Percentiles rank a stretch among this genome's conserved stretches.
phyloP scores from a whole-genome alignment of 2,797 vertebrate species.

The Neoniphon sammara region DNA sequence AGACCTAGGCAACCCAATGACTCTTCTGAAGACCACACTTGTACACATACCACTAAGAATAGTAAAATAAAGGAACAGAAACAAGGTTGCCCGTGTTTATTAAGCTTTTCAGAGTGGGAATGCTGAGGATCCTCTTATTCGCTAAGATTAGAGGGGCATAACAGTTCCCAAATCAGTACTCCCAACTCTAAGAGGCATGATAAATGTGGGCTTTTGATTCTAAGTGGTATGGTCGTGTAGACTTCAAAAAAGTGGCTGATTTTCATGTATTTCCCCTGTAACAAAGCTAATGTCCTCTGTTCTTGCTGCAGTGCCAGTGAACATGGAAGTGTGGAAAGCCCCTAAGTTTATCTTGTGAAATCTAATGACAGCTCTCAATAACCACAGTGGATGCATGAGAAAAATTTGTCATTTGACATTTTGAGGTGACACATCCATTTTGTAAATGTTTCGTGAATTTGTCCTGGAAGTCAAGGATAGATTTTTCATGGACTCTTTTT shows the following conservation, averaged over 20 bases:
- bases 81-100: conserved; percentile 57
- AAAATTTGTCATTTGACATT: conserved; percentile 25
- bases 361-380: conserved; percentile 31
- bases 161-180: conserved; percentile 20
- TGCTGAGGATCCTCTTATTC: conserved; percentile 11
- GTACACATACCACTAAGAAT: conserved; percentile 69
- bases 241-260: conserved; percentile 56
- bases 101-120: conserved; percentile 48
- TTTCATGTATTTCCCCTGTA: conserved; percentile 57
- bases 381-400: conserved; percentile 23
- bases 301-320: conserved; percentile 58
- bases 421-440: conserved; percentile 8
- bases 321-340: conserved; percentile 69
- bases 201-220: conserved; percentile 66
- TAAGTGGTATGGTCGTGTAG: conserved; percentile 72
- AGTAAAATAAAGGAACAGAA: conserved; percentile 15
- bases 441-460: conserved; percentile 28
- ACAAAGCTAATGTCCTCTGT: conserved; percentile 40
- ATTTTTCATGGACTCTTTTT: conserved; percentile 1
- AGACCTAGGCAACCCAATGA: conserved; percentile 69
- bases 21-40: conserved; percentile 70
- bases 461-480: neutral
- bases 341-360: conserved; percentile 43
- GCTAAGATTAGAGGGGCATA: conserved; percentile 13
- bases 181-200: conserved; percentile 44